Base-by-base conservation (phyloP, 2,797 vertebrate genomes). In the Kryptolebias ocellatus region DNA sequence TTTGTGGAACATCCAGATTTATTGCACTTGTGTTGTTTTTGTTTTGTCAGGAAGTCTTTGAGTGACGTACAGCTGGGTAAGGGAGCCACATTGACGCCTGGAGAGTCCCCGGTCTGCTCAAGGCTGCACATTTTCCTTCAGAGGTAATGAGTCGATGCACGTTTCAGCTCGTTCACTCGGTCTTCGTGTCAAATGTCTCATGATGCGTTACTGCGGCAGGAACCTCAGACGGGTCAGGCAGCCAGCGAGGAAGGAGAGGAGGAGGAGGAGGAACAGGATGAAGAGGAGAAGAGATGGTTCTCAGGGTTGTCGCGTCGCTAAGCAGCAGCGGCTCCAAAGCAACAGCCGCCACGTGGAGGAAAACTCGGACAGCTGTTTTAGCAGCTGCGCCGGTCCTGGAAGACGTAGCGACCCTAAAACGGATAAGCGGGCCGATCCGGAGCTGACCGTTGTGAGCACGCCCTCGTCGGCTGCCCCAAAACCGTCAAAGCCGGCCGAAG, bases 111-210 rank as follows among this genome's bases (percentile, higher is more conserved):
- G 4, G 2, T 20, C 39, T 92, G 91, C 64, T 73, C 18, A 0
- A 89, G 87, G 60, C 72, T 67, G 0, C 90, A 86, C 60, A 0
- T 44, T 15, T 90, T 89, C 69, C 85, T 92, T 5, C 73, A 65
- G 53, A 90, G 91, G 91, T 92, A 70, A 78, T 0, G 0, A 4
- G 16, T 20, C n/a, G 17, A 0, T 15, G 1, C 18, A 12, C 6
- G 20, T 47, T 6, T 17, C n/a, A 49, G n/a, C 8, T 7, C 18
- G 2, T 18, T 16, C 1, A 9, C 1, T 15, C 3, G 7, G 7
- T 65, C 65, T 1, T 20, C 18, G 6, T 28, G 0, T 37, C 27
- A 67, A 57, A n/a, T 6, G 1, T 53, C 5, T 20, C 31, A 15
- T 34, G 2, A 66, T 16, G 0, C 11, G 0, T 42, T n/a, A 51